Base-by-base conservation (phyloP, 1,140 invertebrate genomes). In the Ostrea edulis region DNA sequence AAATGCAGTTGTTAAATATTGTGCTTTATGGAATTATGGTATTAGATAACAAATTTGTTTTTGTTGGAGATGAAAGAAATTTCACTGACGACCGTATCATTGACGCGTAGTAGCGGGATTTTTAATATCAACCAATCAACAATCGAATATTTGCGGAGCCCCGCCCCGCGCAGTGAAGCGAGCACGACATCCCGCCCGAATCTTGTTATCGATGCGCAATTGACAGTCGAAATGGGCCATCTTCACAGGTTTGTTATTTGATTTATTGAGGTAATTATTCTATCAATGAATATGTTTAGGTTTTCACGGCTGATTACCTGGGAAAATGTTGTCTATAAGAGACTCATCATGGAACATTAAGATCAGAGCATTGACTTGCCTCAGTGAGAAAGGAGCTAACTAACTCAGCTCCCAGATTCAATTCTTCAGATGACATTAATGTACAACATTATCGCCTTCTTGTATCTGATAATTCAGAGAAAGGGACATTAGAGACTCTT, bases 231-330 rank as follows among this genome's bases (percentile, higher is more conserved):
- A 85, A 85, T 62, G 29, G 54, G 83, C 53, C 54, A 85, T 62
- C 58, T 62, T 85, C 83, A 85, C 83, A 85, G 83, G 83, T 85
- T 53, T 62, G 8, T 29, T 55, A 22, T 55, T 58, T 85, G 83
- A 87, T 87, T 87, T 82, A 87, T 82, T 35, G 81, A 82, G 53
- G 86, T 81, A 68, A 87, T 87, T 87, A 87, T 52, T 58, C 86
- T 55, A 68, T 87, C 77, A 87, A 87, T 82, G 86, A 87, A 82
- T 55, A 82, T 87, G 86, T 87, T 87, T 77, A 51, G 82, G 71
- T 83, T 35, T 82, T 87, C 35, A 87, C 86, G 86, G 77, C 25
- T 87, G 86, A 87, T 87, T 87, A 87, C 86, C 86, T 68, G 29
- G 71, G 25, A 82, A 87, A 87, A 82, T 82, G 62, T 12, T 62